A percentile compares a stretch with the other conserved stretches of the same genome.
These are phyloP conservation scores for Zapornia atra DNA, from an alignment of 2,113 vertebrate genomes.

Conservation along the genomic window DNA sequence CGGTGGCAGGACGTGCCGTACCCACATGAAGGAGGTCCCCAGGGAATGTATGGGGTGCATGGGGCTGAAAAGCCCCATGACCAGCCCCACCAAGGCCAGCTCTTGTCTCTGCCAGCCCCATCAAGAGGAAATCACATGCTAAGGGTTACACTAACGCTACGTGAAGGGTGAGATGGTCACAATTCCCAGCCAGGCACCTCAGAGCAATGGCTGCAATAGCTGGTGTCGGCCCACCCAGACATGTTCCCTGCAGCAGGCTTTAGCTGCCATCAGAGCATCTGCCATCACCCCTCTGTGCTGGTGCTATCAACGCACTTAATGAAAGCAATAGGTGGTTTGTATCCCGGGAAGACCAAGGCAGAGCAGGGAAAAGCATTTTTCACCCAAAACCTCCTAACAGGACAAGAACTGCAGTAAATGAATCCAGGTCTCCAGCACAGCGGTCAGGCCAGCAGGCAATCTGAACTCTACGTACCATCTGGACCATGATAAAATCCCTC, in stretches of 20 bases:
- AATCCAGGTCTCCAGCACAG: neutral
- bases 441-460: neutral
- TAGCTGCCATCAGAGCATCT: neutral
- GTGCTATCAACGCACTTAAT: neutral
- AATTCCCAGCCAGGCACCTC: neutral
- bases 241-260: neutral
- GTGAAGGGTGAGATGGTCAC: neutral
- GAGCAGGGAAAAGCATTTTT: neutral
- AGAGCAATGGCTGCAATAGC: neutral
- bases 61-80: neutral
- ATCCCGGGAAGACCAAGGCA: neutral
- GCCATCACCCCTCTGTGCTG: neutral
- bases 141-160: neutral
- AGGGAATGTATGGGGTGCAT: neutral
- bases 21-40: neutral
- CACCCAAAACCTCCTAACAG: neutral
- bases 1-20: rapidly evolving
- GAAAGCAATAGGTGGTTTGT: neutral
- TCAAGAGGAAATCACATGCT: neutral
- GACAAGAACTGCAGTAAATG: neutral
- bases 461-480: neutral
- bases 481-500: neutral
- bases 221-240: neutral
- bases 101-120: neutral
- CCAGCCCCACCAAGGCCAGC: neutral